Percentiles rank a stretch among this genome's conserved stretches.
phyloP scores from a whole-genome alignment of 2,113 vertebrate species.

The Pelodiscus sinensis region DNA sequence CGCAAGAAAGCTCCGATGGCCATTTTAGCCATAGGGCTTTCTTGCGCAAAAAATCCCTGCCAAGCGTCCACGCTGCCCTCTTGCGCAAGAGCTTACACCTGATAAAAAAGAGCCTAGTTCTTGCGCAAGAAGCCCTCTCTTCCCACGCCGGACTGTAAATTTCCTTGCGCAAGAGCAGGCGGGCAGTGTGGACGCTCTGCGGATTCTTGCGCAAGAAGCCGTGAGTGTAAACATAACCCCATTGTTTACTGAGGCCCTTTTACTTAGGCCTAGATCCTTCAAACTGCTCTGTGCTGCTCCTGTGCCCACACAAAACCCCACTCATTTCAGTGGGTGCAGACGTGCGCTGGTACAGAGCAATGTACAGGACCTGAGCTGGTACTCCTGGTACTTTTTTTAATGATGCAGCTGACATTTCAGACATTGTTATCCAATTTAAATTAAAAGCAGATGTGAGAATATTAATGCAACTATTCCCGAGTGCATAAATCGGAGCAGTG shows the following conservation, averaged over 20 bases:
- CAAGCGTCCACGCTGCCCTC: no score
- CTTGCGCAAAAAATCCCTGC: no score
- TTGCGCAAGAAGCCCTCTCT: no score
- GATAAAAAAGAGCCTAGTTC: no score
- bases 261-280: not conserved
- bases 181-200: no score
- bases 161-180: no score
- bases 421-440: not conserved
- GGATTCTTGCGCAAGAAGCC: no score
- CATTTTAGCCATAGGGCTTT: no score
- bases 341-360: slow-evolving; percentile 25
- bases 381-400: not conserved
- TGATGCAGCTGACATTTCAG: slow-evolving; percentile 8
- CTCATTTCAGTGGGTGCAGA: slow-evolving; percentile 6
- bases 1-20: no score
- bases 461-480: rapidly evolving
- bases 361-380: not conserved
- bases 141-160: no score
- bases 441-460: slow-evolving; percentile 9
- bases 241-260: not conserved
- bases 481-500: not conserved
- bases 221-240: no score
- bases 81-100: no score
- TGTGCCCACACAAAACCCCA: slow-evolving; percentile 1
- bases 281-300: not conserved